phyloP scores from a whole-genome alignment of 2,113 vertebrate species.

The Alectura lathami region DNA sequence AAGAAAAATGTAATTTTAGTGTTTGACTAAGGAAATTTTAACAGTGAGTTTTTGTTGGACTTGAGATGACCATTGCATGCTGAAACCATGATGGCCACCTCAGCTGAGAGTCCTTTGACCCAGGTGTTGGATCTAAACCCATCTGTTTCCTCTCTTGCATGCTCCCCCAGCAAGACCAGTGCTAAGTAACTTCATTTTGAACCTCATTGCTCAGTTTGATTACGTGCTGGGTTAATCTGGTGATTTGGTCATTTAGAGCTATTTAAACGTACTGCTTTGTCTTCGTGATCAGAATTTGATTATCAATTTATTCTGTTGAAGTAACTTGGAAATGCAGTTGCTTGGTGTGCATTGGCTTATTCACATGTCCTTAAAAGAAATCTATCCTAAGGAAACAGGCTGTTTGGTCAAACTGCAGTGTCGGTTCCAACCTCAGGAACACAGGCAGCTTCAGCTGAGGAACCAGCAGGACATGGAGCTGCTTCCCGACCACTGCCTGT shows the following conservation, averaged over 20 bases:
- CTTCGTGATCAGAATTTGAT: not conserved
- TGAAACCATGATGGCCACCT: too few relatives aligned
- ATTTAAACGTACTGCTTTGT: not conserved
- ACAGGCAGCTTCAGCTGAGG: rapidly evolving
- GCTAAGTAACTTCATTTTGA: not conserved
- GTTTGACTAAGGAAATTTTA: not conserved
- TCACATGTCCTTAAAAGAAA: not conserved
- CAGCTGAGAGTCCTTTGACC: not conserved
- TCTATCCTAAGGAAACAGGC: not conserved
- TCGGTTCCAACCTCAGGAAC: not conserved
- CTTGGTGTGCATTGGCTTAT: not conserved
- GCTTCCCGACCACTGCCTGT: not conserved
- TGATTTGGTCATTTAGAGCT: not conserved
- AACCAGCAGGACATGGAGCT: not conserved
- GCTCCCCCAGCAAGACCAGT: not conserved
- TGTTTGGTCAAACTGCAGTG: not conserved
- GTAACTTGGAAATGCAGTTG: not conserved
- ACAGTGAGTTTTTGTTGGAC: too few relatives aligned
- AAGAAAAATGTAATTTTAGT: not conserved
- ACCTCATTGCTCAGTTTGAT: not conserved
- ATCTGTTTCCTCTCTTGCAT: not conserved
- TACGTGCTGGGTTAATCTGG: not conserved
- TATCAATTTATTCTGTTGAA: not conserved
- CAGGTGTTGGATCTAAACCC: not conserved
- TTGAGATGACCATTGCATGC: rapidly evolving